phyloP scores from a whole-genome alignment of 30 jellyfish, hydroid and myxozoan genomes.

The Clytia hemisphaerica region DNA sequence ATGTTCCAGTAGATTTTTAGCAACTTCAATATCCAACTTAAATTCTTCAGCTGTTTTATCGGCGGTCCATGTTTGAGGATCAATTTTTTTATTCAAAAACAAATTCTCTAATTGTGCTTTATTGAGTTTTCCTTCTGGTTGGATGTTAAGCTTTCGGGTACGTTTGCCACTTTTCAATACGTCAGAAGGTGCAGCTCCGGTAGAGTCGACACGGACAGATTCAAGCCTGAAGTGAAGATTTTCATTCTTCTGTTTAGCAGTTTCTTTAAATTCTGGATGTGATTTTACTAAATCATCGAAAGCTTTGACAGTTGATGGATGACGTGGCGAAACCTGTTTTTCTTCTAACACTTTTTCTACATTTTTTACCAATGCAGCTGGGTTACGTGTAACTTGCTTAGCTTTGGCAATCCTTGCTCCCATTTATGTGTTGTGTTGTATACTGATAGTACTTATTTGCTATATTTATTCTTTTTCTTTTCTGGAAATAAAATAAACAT shows the following conservation, averaged over 20 bases:
- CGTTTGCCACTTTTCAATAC: constrained; percentile 16
- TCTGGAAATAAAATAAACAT: too few relatives aligned
- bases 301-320: constrained; percentile 29
- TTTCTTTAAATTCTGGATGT: constrained; percentile 7
- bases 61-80: constrained; percentile 23
- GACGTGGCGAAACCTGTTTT: constrained; percentile 20
- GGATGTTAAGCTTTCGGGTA: not conserved
- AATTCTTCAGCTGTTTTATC: constrained; percentile 10
- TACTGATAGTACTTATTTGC: too few relatives aligned
- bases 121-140: constrained; percentile 18
- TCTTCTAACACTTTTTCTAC: constrained; percentile 32
- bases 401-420: constrained; percentile 21
- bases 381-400: constrained; percentile 5
- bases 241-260: constrained; percentile 1
- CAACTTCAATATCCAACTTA: constrained; percentile 26
- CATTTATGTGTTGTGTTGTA: too few relatives aligned
- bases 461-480: too few relatives aligned
- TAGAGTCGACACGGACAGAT: constrained; percentile 29
- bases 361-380: constrained; percentile 14
- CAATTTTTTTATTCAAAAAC: constrained; percentile 15
- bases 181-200: constrained; percentile 31
- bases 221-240: constrained; percentile 20
- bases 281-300: constrained; percentile 15
- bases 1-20: constrained; percentile 15
- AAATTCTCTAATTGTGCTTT: constrained; percentile 4